A percentile compares a stretch with the other conserved stretches of the same genome.
These are phyloP conservation scores for Poicephalus meyeri DNA, from an alignment of 2,113 vertebrate genomes.

Conservation along the genomic window DNA sequence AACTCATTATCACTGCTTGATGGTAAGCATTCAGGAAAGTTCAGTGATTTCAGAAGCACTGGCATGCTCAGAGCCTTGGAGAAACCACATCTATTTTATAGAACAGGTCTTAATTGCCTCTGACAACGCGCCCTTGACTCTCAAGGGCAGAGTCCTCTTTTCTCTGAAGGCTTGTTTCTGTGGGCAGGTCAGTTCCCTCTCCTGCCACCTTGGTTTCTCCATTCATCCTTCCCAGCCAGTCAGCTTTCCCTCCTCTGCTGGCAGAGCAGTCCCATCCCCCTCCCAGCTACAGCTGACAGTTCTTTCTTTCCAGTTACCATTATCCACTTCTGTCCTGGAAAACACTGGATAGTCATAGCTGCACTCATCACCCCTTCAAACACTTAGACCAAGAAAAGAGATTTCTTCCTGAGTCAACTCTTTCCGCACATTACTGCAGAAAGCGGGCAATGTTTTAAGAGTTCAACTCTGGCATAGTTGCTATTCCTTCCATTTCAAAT, in stretches of 20 bases:
- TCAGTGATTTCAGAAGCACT: neutral
- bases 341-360: neutral
- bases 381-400: neutral
- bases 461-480: neutral
- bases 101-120: neutral
- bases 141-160: neutral
- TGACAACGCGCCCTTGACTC: neutral
- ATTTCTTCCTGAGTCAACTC: neutral
- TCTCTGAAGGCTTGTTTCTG: neutral
- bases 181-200: neutral
- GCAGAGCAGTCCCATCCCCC: fast-evolving
- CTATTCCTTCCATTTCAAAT: neutral
- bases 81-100: neutral
- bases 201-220: neutral
- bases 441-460: neutral
- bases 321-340: neutral
- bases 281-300: neutral
- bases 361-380: neutral
- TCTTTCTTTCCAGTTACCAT: neutral
- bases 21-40: neutral
- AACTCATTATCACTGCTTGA: neutral
- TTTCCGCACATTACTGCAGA: neutral
- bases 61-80: neutral
- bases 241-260: neutral
- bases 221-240: neutral